A percentile compares a stretch with the other conserved stretches of the same genome.
Evolutionary conservation across 2,113 vertebrate genomes (phyloP).

Genomic region (Bujurquina vittata): DNA sequence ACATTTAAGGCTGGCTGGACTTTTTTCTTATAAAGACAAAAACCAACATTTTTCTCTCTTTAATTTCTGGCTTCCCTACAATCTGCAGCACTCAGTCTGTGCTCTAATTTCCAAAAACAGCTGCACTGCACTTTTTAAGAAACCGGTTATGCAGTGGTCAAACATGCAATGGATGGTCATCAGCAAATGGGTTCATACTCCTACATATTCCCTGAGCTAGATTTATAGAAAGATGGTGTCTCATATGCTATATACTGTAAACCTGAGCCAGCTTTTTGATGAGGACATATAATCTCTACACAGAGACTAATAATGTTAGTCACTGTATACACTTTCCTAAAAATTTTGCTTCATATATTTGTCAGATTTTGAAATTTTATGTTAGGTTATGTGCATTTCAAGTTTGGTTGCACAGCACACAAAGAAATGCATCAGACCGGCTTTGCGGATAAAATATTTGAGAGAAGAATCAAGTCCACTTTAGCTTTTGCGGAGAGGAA

Average conservation of each 20-base stretch:
- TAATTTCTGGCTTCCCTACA: background rate
- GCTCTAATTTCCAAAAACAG: background rate
- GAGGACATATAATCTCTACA: background rate
- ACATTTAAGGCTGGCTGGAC: background rate
- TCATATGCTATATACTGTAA: background rate
- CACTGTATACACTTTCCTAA: too few relatives aligned
- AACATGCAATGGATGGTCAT: background rate
- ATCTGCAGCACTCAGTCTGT: background rate
- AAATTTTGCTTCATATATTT: too few relatives aligned
- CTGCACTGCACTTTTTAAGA: background rate
- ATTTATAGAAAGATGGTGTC: too few relatives aligned
- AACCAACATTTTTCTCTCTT: background rate
- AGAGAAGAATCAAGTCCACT: background rate
- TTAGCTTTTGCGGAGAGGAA: background rate
- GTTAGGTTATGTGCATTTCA: too few relatives aligned
- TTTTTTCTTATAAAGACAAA: background rate
- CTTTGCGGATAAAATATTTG: background rate
- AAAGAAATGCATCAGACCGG: background rate
- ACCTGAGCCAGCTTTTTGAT: background rate
- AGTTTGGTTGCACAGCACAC: background rate
- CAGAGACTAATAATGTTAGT: too few relatives aligned
- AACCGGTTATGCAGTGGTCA: background rate
- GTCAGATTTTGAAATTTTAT: too few relatives aligned
- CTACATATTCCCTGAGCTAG: background rate
- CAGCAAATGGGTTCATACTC: too few relatives aligned